A percentile compares a stretch with the other conserved stretches of the same genome.
phyloP scores from a whole-genome alignment of 2,113 vertebrate genomes.

The Blennius ocellaris region DNA sequence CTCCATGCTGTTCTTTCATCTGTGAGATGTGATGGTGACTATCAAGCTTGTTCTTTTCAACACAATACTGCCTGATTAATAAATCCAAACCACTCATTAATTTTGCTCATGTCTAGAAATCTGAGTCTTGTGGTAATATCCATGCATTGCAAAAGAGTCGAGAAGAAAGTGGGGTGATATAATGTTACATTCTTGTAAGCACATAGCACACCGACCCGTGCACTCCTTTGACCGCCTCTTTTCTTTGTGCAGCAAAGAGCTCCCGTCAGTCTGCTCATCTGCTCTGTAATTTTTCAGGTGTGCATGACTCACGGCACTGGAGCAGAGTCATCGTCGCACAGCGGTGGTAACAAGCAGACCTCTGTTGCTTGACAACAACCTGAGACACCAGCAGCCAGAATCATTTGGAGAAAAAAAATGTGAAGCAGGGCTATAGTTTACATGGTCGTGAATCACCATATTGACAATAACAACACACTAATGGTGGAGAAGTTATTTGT shows the following conservation, averaged over 20 bases:
- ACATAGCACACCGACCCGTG: not conserved
- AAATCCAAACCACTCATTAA: not conserved
- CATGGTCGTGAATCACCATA: not conserved
- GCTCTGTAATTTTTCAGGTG: slow-evolving; percentile 59
- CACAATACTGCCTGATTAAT: slow-evolving; percentile 56
- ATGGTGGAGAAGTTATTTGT: not conserved
- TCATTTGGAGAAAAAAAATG: not conserved
- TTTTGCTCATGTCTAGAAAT: slow-evolving; percentile 20
- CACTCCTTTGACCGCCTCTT: not conserved
- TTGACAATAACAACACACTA: not conserved
- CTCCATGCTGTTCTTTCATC: not conserved
- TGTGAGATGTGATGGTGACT: not conserved
- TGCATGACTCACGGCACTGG: slow-evolving; percentile 55
- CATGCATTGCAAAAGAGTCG: slow-evolving; percentile 8
- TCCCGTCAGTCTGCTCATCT: slow-evolving; percentile 25
- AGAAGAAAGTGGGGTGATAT: not conserved
- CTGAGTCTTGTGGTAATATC: slow-evolving; percentile 5
- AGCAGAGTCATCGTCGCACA: slow-evolving; percentile 40
- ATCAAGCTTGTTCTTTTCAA: slow-evolving; percentile 1
- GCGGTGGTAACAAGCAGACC: slow-evolving; percentile 32
- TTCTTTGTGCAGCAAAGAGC: slow-evolving; percentile 23
- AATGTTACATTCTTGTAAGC: not conserved
- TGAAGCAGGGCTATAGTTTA: not conserved
- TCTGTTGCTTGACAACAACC: slow-evolving; percentile 37
- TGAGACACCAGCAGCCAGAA: not conserved